Evolutionary conservation across 1,140 invertebrate species (phyloP).

Genomic region (Drosophila orena): DNA sequence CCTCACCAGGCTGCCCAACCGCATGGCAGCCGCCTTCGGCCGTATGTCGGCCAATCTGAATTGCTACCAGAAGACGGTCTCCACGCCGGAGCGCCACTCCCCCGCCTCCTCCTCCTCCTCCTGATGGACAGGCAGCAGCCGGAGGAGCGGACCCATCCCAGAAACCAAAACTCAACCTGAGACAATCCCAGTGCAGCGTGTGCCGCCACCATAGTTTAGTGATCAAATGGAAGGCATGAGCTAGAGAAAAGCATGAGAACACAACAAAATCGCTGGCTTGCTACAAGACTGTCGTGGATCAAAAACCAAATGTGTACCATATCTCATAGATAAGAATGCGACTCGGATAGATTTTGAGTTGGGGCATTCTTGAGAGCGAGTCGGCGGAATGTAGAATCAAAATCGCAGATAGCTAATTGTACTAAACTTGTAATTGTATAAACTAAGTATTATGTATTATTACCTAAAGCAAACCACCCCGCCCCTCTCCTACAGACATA

Average conservation of each 20-base stretch:
- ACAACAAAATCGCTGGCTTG: slow-evolving; percentile 5
- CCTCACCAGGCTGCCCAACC: slow-evolving; percentile 64
- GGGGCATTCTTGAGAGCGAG: slow-evolving; percentile 1
- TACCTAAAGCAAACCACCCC: slow-evolving; percentile 24
- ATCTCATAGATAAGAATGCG: neutral
- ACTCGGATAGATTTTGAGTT: neutral
- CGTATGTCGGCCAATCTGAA: slow-evolving; percentile 74
- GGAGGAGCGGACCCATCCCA: slow-evolving; percentile 6
- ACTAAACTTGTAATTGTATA: too few species aligned
- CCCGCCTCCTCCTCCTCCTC: slow-evolving; percentile 8
- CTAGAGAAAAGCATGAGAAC: slow-evolving; percentile 39
- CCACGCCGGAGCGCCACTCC: slow-evolving; percentile 16
- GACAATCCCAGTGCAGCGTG: slow-evolving; percentile 78
- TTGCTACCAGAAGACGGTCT: slow-evolving; percentile 62
- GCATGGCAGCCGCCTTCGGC: slow-evolving; percentile 55
- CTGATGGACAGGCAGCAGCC: slow-evolving; percentile 17
- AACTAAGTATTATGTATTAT: slow-evolving; percentile 57
- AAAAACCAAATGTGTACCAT: neutral
- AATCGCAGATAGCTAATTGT: slow-evolving; percentile 42
- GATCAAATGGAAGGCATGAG: slow-evolving; percentile 23
- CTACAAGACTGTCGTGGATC: slow-evolving; percentile 4
- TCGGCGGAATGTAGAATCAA: slow-evolving; percentile 11
- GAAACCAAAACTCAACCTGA: slow-evolving; percentile 53
- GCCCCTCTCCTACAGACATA: slow-evolving; percentile 40
- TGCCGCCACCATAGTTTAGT: slow-evolving; percentile 45